phyloP scores from a whole-genome alignment of 2,113 vertebrate species.

The Xenopus laevis region DNA sequence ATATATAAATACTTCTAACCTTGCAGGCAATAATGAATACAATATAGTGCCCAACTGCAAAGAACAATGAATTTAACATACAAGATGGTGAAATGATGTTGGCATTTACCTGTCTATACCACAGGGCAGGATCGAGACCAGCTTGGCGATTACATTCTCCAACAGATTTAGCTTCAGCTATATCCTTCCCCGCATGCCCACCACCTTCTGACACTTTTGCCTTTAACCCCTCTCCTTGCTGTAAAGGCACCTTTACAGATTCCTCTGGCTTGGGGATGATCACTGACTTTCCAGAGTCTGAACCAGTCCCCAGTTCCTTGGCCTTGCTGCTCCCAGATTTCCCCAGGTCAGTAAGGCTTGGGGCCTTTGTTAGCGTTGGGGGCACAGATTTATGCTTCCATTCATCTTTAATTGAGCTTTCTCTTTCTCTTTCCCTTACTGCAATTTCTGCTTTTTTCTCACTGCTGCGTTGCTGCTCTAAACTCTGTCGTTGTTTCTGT shows the following conservation, averaged over 20 bases:
- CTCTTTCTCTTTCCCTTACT: conserved; percentile 85
- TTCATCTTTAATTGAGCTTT: conserved; percentile 83
- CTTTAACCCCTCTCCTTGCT: conserved; percentile 84
- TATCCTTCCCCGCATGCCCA: conserved; percentile 80
- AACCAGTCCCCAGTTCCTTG: conserved; percentile 74
- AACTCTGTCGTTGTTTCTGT: conserved; percentile 81
- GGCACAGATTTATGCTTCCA: conserved; percentile 93
- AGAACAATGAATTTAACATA: neutral
- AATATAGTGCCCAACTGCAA: neutral
- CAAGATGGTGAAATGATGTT: neutral
- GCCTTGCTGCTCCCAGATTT: conserved; percentile 79
- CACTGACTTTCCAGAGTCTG: conserved; percentile 82
- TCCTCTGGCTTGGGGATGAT: conserved; percentile 90
- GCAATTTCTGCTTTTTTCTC: conserved; percentile 85
- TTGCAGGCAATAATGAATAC: too few species aligned
- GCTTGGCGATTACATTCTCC: conserved; percentile 80
- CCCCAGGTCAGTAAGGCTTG: conserved; percentile 84
- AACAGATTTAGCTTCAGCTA: conserved; percentile 70
- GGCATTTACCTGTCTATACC: conserved; percentile 93
- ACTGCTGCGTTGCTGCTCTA: conserved; percentile 76
- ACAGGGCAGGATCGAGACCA: conserved; percentile 88
- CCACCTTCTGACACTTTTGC: conserved; percentile 84
- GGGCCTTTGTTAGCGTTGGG: conserved; percentile 86
- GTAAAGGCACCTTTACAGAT: conserved; percentile 73
- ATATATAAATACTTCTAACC: too few species aligned